Base-by-base conservation (phyloP, 2,797 vertebrate genomes). In the Phalloptychus januarius region DNA sequence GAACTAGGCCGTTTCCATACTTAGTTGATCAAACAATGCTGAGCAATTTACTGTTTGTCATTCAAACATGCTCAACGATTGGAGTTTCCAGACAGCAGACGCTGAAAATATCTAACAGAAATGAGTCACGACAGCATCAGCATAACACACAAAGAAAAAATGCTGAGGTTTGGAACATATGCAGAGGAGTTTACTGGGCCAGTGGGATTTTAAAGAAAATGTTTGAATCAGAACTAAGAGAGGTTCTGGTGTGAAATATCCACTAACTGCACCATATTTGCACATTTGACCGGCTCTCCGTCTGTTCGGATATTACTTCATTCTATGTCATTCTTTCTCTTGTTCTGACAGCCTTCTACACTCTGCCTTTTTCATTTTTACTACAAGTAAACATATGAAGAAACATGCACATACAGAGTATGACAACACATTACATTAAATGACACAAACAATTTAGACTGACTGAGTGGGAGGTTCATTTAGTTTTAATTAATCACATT, bases 361-460 rank as follows among this genome's bases (percentile, higher is more conserved):
- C 79, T 76, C 33, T 78, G 77, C 48, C 7, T 20, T 50, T 50
- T 23, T 50, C 20, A 7, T 50, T 50, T 25, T 50, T 8, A 50
- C 23, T 50, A 23, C 48, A 23, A 50, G 23, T 23, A 50, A 50
- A 50, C 48, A 48, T 20, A 48, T 7, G 23, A 23, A 50, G 20
- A 46, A 46, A 46, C 45, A 18, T 6, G 92, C 87, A 88, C 86
- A 88, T 83, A 76, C 79, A 89, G 79, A 80, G 82, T 77, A 69
- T 82, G 33, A 80, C 85, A 88, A 71, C 42, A 72, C 79, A 88
- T 13, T 75, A 74, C 38, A 81, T 3, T 42, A 75, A 71, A 81
- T 28, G 67, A 74, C 73, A 77, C 31, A 20, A 76, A 79, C 67
- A 81, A 81, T 58, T 63, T 36, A 63, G 7, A 63, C 8, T 63